Conservation (phyloP, 2,797 vertebrate genomes). For the Neosilurus mollespiculum region DNA sequence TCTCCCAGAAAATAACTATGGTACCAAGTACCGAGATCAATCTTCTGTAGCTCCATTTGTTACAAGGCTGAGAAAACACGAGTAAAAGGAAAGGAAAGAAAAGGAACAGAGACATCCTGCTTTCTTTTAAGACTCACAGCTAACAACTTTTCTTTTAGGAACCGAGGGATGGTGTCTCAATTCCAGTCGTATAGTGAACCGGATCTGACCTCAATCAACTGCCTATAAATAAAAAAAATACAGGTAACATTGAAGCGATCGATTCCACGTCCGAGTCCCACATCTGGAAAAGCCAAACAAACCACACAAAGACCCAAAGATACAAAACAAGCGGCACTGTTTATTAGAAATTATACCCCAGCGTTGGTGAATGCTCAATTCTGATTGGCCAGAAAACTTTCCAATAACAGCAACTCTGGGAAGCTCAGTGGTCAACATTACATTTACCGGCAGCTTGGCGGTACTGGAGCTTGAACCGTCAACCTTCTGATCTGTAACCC, state of each 20-base stretch:
- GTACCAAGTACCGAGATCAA: constrained; percentile 1
- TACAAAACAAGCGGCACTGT: too few species aligned
- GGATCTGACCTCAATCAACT: constrained; percentile 11
- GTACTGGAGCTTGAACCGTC: too few species aligned
- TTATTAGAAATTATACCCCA: background rate
- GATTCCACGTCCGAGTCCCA: background rate
- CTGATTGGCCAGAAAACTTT: background rate
- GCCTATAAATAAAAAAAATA: background rate
- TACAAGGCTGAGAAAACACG: background rate
- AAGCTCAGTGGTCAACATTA: too few species aligned
- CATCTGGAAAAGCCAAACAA: background rate
- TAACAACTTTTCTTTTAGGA: constrained; percentile 11
- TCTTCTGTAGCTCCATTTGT: background rate
- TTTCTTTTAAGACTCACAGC: background rate
- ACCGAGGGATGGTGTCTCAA: background rate
- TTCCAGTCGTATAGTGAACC: background rate
- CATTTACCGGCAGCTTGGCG: too few species aligned
- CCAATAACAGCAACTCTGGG: background rate
- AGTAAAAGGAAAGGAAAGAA: background rate
- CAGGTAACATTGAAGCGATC: background rate
- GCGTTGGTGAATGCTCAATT: background rate
- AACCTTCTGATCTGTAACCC: too few species aligned
- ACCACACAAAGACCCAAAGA: background rate
- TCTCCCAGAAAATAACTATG: constrained; percentile 51
- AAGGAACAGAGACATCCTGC: background rate